Conservation (phyloP, 2,888 invertebrate genomes). For the Cantharis flavilabris region DNA sequence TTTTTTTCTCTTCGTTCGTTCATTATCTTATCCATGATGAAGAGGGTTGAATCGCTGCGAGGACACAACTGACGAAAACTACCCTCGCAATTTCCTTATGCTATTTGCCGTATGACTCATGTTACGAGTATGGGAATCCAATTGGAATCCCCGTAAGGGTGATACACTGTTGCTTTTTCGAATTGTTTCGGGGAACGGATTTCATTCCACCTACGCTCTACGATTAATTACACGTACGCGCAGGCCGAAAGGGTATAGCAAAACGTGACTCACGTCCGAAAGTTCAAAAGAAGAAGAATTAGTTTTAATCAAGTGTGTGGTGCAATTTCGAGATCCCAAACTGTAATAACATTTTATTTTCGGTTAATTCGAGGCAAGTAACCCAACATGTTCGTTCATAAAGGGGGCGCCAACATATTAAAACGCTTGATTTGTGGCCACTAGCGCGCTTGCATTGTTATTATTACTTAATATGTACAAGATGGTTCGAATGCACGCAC, state of each 20-base stretch:
- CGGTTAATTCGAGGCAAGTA: conserved; percentile 34
- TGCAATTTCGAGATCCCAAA: conserved; percentile 15
- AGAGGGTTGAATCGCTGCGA: conserved; percentile 20
- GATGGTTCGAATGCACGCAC: background rate
- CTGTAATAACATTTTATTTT: conserved; percentile 32
- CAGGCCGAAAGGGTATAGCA: background rate
- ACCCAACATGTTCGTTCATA: conserved; percentile 28
- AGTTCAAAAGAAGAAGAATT: background rate
- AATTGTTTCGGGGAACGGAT: conserved; percentile 13
- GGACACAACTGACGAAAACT: conserved; percentile 29
- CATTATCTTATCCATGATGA: conserved; percentile 55
- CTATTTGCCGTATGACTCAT: conserved; percentile 53
- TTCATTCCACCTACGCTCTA: conserved; percentile 24
- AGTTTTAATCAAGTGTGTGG: background rate
- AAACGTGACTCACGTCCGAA: background rate
- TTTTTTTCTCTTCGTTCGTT: conserved; percentile 44
- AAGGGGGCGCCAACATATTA: conserved; percentile 43
- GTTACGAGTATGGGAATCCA: conserved; percentile 49
- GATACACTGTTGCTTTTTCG: conserved; percentile 34
- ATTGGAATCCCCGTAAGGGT: conserved; percentile 46
- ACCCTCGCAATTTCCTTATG: conserved; percentile 50
- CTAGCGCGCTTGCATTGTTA: conserved; percentile 30
- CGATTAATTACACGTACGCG: conserved; percentile 19
- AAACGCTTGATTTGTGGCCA: conserved; percentile 47
- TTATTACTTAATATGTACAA: background rate